Evolutionary conservation across 1,140 invertebrate species (phyloP).

Genomic region (Andricus grossulariae): DNA sequence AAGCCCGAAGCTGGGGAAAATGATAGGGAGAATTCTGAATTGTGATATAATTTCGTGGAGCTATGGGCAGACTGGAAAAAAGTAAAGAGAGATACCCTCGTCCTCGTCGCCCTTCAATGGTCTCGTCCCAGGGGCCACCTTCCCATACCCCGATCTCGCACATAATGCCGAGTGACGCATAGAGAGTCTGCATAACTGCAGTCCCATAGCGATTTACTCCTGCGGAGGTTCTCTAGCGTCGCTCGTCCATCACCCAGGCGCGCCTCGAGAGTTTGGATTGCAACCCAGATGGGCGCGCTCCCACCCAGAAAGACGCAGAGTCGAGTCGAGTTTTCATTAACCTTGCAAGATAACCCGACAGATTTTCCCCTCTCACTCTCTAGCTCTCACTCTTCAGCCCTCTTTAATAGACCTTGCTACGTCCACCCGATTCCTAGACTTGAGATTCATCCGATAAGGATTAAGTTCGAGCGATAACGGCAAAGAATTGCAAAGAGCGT

Average conservation of each 20-base stretch:
- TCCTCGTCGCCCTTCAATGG: constrained; percentile 42
- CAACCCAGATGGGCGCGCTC: background rate
- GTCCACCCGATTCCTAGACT: background rate
- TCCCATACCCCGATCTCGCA: constrained; percentile 52
- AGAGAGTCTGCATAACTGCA: constrained; percentile 66
- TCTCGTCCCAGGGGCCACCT: constrained; percentile 46
- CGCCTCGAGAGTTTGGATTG: background rate
- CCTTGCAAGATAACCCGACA: background rate
- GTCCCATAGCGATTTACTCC: constrained; percentile 58
- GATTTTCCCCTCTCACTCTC: constrained; percentile 10
- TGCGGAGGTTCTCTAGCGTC: constrained; percentile 45
- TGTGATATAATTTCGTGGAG: constrained; percentile 15
- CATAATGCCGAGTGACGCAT: constrained; percentile 65
- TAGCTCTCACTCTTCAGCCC: background rate
- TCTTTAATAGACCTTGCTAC: background rate
- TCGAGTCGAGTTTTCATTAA: constrained; percentile 4
- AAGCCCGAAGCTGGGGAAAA: background rate
- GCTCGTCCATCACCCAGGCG: constrained; percentile 60
- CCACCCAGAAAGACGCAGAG: background rate
- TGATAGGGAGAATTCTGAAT: constrained; percentile 28
- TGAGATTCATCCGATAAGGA: background rate
- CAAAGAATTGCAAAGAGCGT: background rate
- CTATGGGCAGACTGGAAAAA: background rate
- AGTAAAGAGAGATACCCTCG: too few species aligned
- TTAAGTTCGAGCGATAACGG: constrained; percentile 17